Evolutionary conservation across 2,113 vertebrate species (phyloP).

Genomic region (Amblyornis subalaris): DNA sequence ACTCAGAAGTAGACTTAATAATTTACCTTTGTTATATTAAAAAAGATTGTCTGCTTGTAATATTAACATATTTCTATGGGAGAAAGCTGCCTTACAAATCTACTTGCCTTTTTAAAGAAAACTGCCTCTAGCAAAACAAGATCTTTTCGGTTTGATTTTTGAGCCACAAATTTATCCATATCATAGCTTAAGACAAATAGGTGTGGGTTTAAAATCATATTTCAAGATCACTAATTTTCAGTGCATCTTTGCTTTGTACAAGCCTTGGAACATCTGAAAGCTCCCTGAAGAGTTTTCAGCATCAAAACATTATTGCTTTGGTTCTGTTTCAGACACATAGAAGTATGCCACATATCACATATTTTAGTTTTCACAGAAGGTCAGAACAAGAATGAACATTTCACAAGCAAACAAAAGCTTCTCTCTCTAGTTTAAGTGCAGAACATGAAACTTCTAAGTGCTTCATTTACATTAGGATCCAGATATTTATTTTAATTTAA

Average conservation of each 20-base stretch:
- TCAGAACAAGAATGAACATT: slow-evolving; percentile 70
- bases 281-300: slow-evolving; percentile 62
- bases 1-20: slow-evolving; percentile 48
- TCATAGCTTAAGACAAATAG: slow-evolving; percentile 75
- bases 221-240: slow-evolving; percentile 58
- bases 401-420: slow-evolving; percentile 67
- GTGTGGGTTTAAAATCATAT: slow-evolving; percentile 60
- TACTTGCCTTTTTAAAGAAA: slow-evolving; percentile 20
- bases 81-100: slow-evolving; percentile 70
- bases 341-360: slow-evolving; percentile 65
- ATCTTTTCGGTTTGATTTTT: slow-evolving; percentile 40
- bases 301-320: slow-evolving; percentile 80
- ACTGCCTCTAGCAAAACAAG: slow-evolving; percentile 47
- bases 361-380: slow-evolving; percentile 62
- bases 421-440: slow-evolving; percentile 75
- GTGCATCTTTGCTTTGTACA: slow-evolving; percentile 68
- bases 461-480: slow-evolving; percentile 72
- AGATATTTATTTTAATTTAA: slow-evolving; percentile 67
- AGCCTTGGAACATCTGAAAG: slow-evolving; percentile 68
- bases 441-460: slow-evolving; percentile 76
- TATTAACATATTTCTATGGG: slow-evolving; percentile 56
- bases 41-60: slow-evolving; percentile 74
- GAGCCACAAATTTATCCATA: slow-evolving; percentile 50
- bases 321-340: slow-evolving; percentile 74
- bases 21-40: slow-evolving; percentile 59